Evolutionary conservation across 2,888 invertebrate genomes (phyloP), one percentile per base, ranked within the genome.

Genomic region (Caenorhabditis sp.): DNA sequence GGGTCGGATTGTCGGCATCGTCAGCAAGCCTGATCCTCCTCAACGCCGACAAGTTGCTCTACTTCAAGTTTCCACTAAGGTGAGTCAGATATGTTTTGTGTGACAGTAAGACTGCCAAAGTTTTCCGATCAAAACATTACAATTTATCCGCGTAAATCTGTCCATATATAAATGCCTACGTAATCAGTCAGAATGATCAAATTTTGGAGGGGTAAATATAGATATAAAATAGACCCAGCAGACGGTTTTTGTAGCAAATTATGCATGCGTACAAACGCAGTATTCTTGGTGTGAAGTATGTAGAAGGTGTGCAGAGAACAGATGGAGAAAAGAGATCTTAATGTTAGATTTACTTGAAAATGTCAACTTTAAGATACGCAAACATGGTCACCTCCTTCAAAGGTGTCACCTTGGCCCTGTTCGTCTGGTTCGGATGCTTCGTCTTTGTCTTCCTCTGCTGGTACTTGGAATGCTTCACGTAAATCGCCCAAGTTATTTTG

Each of bases 21-120:
- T 87, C 87, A n/a, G 74, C 89, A 15, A 89, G 89, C 47, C 85
- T 91, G 56, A 90, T 91, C 50, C 84, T 90, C 11, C 85, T 91
- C 51, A 91, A 91, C 64, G 80, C 90, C 51, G 91, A 91, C 74
- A 91, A 91, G 68, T 81, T 91, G 8, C 77, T 90, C 53, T 91
- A 88, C 67, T 91, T 91, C 85, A 89, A 89, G 37, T 91, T 89
- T 64, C 91, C 91, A 8, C 71, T 91, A 18, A 83, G 90, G 90
- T 89, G 64, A 9, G 55, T 50, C 22, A 32, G 4, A 4, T 62
- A 1, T 35, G 24, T 32, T 4, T 6, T 4, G 32, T 32, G 22
- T 11, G 32, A 40, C 22, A 67, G 18, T 40, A 8, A 5, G 40
- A 15, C 20, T 77, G 32, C 32, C 5, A 32, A n/a, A n/a, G n/a